Evolutionary conservation across 2,797 vertebrate species (phyloP).

Genomic region (Carcharodon carcharias): DNA sequence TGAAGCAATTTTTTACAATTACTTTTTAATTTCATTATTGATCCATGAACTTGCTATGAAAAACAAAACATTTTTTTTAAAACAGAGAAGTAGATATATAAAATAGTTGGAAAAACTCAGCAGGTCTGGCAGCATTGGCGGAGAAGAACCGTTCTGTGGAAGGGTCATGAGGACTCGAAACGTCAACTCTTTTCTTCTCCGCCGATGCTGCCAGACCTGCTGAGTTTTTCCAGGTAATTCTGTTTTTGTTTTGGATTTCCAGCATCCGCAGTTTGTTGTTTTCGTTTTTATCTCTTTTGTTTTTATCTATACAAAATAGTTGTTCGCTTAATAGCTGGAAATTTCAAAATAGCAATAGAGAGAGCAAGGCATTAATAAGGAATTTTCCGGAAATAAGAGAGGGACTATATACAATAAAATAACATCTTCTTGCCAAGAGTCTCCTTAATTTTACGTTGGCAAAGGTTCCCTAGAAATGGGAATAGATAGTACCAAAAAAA

Average conservation of each 20-base stretch:
- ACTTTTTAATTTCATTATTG: background rate
- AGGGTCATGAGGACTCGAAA: too few species aligned
- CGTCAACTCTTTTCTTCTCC: too few species aligned
- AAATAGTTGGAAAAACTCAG: too few species aligned
- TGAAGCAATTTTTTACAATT: background rate
- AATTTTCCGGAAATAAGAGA: background rate
- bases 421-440: background rate
- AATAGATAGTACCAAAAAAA: background rate
- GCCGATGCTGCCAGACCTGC: too few species aligned
- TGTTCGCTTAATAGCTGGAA: background rate
- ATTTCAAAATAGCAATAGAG: background rate
- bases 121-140: too few species aligned
- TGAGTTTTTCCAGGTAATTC: too few species aligned
- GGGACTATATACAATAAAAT: background rate
- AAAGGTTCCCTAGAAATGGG: slow-evolving; percentile 23
- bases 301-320: background rate
- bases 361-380: background rate
- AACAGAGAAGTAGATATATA: background rate
- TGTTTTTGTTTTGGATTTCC: too few species aligned
- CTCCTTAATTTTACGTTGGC: background rate
- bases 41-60: background rate
- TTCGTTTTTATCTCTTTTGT: too few species aligned
- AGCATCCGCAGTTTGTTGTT: too few species aligned
- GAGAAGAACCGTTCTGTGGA: too few species aligned
- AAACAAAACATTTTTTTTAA: background rate